Evolutionary conservation across 2,888 invertebrate species (phyloP).

Genomic region (Hydropsyche betteni): DNA sequence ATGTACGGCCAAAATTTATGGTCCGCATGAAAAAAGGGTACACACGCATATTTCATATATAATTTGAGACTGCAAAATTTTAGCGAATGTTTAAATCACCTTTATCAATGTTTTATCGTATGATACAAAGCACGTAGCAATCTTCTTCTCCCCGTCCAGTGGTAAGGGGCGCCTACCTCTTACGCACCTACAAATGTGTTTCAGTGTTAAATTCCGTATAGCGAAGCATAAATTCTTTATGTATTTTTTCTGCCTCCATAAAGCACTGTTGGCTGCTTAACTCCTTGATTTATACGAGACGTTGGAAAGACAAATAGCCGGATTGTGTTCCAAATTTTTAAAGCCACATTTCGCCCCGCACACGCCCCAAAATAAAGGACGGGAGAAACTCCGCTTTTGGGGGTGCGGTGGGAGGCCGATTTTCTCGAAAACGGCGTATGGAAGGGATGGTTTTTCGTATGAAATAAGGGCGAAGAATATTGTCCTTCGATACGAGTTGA

Average conservation of each 20-base stretch:
- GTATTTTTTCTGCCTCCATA: constrained; percentile 59
- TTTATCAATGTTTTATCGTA: constrained; percentile 41
- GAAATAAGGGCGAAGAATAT: constrained; percentile 36
- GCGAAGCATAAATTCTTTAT: constrained; percentile 52
- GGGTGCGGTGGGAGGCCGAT: constrained; percentile 2
- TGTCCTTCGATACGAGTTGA: constrained; percentile 23
- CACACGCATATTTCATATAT: neutral
- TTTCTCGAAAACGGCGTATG: neutral
- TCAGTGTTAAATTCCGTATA: constrained; percentile 53
- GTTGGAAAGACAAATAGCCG: constrained; percentile 80
- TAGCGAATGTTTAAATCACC: constrained; percentile 38
- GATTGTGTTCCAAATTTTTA: constrained; percentile 84
- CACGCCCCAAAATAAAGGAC: constrained; percentile 55
- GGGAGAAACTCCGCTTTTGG: constrained; percentile 14
- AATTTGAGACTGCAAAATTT: constrained; percentile 25
- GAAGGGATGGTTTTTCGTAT: constrained; percentile 32
- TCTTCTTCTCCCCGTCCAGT: constrained; percentile 34
- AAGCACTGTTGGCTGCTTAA: constrained; percentile 72
- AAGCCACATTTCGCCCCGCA: constrained; percentile 74
- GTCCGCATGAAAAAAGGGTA: no score
- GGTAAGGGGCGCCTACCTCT: constrained; percentile 46
- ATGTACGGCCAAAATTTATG: no score
- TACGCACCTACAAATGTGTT: constrained; percentile 52
- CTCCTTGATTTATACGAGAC: constrained; percentile 77
- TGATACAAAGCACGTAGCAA: constrained; percentile 46